phyloP scores from a whole-genome alignment of 2,113 vertebrate species.

The Trachemys scripta region DNA sequence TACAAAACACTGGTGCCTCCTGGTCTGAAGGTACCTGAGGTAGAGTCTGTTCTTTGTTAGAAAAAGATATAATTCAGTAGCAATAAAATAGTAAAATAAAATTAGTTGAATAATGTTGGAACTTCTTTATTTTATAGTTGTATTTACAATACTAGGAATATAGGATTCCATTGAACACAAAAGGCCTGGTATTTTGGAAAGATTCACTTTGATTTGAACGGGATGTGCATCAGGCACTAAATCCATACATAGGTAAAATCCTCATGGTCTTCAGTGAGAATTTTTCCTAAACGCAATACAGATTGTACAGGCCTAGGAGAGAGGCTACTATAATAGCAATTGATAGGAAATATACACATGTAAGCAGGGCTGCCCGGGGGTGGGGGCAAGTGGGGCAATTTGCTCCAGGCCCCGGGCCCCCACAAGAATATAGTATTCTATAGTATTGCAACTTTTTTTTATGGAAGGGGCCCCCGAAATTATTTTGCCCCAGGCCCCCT shows the following conservation, averaged over 20 bases:
- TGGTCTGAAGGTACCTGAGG: not conserved
- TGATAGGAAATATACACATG: not conserved
- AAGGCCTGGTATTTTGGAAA: not conserved
- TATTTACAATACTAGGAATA: fast-evolving
- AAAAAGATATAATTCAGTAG: not conserved
- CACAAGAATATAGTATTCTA: too few relatives aligned
- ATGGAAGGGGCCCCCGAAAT: too few relatives aligned
- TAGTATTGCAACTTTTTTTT: too few relatives aligned
- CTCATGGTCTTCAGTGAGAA: not conserved
- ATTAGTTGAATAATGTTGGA: not conserved
- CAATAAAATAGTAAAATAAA: not conserved
- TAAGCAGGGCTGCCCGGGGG: too few relatives aligned
- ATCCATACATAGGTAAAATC: not conserved
- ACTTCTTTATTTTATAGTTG: not conserved
- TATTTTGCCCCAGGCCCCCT: too few relatives aligned
- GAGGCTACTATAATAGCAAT: not conserved
- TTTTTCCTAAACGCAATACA: not conserved
- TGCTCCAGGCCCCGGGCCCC: too few relatives aligned
- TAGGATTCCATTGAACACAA: not conserved
- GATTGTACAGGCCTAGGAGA: not conserved
- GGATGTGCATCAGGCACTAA: not conserved
- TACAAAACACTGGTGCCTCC: not conserved
- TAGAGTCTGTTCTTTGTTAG: not conserved
- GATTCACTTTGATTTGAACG: not conserved
- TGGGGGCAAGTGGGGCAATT: too few relatives aligned